phyloP scores from a whole-genome alignment of 1,140 invertebrate species.

The Cydia splendana region DNA sequence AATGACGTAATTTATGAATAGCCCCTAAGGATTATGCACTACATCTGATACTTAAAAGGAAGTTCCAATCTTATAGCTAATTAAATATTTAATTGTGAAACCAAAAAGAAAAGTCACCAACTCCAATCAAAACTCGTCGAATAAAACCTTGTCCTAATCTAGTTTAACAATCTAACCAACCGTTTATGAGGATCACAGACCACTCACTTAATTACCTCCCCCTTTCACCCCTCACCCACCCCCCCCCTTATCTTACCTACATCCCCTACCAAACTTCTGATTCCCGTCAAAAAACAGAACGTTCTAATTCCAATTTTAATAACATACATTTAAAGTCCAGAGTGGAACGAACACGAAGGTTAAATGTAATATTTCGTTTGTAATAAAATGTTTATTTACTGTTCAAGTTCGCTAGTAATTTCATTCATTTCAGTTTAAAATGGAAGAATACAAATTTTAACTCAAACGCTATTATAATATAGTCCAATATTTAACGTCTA shows the following conservation, averaged over 20 bases:
- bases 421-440: background rate
- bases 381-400: background rate
- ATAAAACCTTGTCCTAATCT: background rate
- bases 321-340: background rate
- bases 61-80: too few relatives aligned
- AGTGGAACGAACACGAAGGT: background rate
- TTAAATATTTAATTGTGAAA: too few relatives aligned
- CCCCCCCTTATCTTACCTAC: background rate
- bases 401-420: slow-evolving; percentile 7
- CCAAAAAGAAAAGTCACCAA: background rate
- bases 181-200: background rate
- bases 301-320: background rate
- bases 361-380: background rate
- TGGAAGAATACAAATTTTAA: background rate
- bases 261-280: background rate
- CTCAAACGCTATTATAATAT: background rate
- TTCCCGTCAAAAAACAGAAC: background rate
- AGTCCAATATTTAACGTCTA: background rate
- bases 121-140: background rate
- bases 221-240: background rate
- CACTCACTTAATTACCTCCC: slow-evolving; percentile 17
- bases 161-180: background rate
- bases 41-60: too few relatives aligned
- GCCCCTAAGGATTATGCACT: too few relatives aligned
- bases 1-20: too few relatives aligned